phyloP scores from a whole-genome alignment of 2,888 invertebrate species.

The Lysandra coridon region DNA sequence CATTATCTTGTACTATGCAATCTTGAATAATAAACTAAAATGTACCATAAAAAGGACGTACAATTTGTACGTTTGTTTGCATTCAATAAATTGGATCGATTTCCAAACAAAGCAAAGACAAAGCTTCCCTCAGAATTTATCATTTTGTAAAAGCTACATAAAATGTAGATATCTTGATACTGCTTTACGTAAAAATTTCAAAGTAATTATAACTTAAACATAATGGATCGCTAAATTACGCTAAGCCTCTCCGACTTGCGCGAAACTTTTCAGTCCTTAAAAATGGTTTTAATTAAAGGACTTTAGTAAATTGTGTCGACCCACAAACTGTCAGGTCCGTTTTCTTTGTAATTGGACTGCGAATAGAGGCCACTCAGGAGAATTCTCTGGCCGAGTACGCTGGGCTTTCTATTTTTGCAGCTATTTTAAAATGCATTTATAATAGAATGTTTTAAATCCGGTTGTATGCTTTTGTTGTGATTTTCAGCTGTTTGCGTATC shows the following conservation, averaged over 20 bases:
- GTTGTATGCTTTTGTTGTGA: background rate
- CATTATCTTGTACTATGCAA: too few relatives aligned
- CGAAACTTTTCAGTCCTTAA: background rate
- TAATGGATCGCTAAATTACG: slow-evolving; percentile 3
- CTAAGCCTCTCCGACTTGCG: background rate
- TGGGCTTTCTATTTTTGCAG: background rate
- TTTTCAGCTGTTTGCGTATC: background rate
- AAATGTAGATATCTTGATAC: background rate
- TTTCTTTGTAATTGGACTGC: background rate
- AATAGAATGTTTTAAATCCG: background rate
- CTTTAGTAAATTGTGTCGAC: slow-evolving; percentile 6
- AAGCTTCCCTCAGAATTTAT: too few relatives aligned
- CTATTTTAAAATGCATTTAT: background rate
- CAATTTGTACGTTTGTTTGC: background rate
- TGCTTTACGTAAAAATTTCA: background rate
- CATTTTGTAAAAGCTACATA: background rate
- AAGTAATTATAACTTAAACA: background rate
- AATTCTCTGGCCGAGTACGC: background rate
- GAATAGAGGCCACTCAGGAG: background rate
- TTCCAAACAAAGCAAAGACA: background rate
- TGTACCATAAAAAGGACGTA: background rate
- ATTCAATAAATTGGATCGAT: background rate
- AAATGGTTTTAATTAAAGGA: slow-evolving; percentile 6
- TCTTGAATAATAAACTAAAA: too few relatives aligned
- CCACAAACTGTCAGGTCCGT: slow-evolving; percentile 4